Evolutionary conservation across 2,797 vertebrate species (phyloP), one percentile per base, ranked within the genome.

Genomic region (Sebastes dallii): DNA sequence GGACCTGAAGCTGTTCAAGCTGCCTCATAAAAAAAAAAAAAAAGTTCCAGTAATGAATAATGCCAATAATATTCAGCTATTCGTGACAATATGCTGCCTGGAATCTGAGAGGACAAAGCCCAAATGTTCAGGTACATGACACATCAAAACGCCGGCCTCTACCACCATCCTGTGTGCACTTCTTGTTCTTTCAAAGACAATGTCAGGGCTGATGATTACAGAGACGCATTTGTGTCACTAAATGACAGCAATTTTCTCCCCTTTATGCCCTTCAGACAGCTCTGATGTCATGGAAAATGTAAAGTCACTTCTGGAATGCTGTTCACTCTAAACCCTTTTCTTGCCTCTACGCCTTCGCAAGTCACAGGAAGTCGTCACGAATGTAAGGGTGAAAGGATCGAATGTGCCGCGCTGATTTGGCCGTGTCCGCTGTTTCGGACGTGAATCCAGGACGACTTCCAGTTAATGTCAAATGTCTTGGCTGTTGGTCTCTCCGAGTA

Each of bases 281-380:
- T 71, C 55, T 84, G 84, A 79, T 69, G 88, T 80, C 62, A 88
- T 78, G 89, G 91, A 88, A 88, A 84, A 89, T 6, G 42, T 8
- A 70, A 56, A 65, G 75, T 55, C 59, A 79, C 54, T 32, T 14
- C 29, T 70, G 91, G 91, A 94, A 93, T 89, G 89, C 36, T 3
- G 50, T 55, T 62, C 24, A 5, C 52, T 66, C 73, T 58, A 73
- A 75, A 62, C 66, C 59, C 36, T 75, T 60, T 42, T 64, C 36
- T 39, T 69, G 9, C 20, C 42, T 66, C 71, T 39, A 46, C 75
- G 8, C 70, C 73, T 71, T 70, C 1, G 0, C 42, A 42, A 11
- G 56, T 61, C 24, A 25, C 30, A 52, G 59, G 39, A 77, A 76
- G 56, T 42, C 18, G 2, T n/a, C 8, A 4, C 7, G 12, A 72